A percentile compares a stretch with the other conserved stretches of the same genome.
Evolutionary conservation across 2,888 invertebrate species (phyloP).

Genomic region (Patella ulyssiponensis): DNA sequence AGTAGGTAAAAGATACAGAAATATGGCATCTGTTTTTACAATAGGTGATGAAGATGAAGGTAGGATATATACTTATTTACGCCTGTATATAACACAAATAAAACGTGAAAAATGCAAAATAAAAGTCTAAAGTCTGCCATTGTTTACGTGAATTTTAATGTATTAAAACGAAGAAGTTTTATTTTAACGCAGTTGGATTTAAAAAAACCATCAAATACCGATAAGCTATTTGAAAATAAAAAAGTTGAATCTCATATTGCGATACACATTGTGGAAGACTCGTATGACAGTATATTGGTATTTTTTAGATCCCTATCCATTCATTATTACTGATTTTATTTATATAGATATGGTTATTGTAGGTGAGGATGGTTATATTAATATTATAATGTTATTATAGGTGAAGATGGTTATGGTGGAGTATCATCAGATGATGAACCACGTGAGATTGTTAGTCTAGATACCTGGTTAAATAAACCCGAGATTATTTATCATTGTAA

Average conservation of each 20-base stretch:
- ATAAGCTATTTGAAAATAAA: too few species aligned
- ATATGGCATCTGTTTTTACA: constrained; percentile 92
- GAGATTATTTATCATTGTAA: constrained; percentile 89
- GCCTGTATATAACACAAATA: too few species aligned
- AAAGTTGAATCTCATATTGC: too few species aligned
- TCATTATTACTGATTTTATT: neutral
- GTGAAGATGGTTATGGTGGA: constrained; percentile 47
- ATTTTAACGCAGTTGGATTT: too few species aligned
- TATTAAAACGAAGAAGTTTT: too few species aligned
- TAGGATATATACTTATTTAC: constrained; percentile 22
- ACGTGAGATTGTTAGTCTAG: constrained; percentile 79
- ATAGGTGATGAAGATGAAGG: constrained; percentile 85
- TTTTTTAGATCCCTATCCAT: neutral
- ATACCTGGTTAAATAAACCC: constrained; percentile 85
- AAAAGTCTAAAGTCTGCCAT: too few species aligned
- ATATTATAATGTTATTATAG: constrained; percentile 26
- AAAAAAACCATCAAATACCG: too few species aligned
- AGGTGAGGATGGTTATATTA: neutral
- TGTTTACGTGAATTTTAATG: too few species aligned
- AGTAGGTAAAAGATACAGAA: constrained; percentile 86
- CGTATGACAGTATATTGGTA: too few species aligned
- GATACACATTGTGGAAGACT: too few species aligned
- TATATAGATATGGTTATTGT: neutral
- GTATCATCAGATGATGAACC: constrained; percentile 78
- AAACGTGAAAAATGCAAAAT: too few species aligned